Conservation (phyloP, 2,113 vertebrate genomes). For the Aldabrachelys gigantea region DNA sequence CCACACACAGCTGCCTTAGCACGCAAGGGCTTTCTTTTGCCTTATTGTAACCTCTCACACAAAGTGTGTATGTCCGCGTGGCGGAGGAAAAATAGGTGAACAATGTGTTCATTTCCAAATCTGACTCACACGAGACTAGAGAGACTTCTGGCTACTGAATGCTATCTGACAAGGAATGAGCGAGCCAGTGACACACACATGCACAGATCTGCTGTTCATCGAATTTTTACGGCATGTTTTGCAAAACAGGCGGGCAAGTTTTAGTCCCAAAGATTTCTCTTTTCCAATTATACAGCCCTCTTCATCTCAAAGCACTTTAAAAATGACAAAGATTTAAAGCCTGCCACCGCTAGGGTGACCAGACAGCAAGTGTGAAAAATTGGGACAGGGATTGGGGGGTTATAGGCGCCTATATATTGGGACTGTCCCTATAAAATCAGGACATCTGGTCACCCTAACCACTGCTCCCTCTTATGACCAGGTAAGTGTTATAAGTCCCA, state of each 20-base stretch:
- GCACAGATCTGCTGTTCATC: rapidly evolving
- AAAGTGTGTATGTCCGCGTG: not conserved
- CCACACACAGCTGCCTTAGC: slow-evolving; percentile 29
- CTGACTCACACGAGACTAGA: not conserved
- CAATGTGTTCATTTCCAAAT: not conserved
- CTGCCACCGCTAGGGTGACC: rapidly evolving
- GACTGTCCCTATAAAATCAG: no score
- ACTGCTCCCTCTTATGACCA: not conserved
- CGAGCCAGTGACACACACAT: rapidly evolving
- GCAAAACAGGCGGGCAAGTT: not conserved
- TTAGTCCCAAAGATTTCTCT: rapidly evolving
- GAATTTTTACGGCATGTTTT: not conserved
- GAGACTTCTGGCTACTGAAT: not conserved
- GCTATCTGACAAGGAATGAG: not conserved
- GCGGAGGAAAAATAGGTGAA: not conserved
- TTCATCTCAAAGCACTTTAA: not conserved
- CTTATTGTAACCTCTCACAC: not conserved
- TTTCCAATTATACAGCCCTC: rapidly evolving
- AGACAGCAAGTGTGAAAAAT: no score
- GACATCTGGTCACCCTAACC: no score
- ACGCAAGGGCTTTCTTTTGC: slow-evolving; percentile 41
- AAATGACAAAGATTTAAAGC: not conserved
- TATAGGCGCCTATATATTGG: no score
- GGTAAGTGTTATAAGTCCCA: not conserved
- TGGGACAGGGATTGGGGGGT: no score